Conservation (phyloP, 2,888 invertebrate species). For the Dione vanillae region DNA sequence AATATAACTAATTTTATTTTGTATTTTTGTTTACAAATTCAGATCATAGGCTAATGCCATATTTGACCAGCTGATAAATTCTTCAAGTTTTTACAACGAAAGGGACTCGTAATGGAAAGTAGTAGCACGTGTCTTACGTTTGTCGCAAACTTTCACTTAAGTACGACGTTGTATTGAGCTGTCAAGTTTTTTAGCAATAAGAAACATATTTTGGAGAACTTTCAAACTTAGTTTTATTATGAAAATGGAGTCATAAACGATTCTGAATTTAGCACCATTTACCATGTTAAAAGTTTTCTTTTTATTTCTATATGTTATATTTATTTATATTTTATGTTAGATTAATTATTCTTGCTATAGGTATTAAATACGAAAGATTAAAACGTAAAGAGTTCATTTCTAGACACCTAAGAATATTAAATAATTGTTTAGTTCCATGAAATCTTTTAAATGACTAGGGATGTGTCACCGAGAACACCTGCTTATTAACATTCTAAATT, state of each 20-base stretch:
- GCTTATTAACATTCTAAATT: too few species aligned
- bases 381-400: not conserved
- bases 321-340: too few species aligned
- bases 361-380: too few species aligned
- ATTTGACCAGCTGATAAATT: slow-evolving; percentile 15
- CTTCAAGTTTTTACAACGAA: slow-evolving; percentile 21
- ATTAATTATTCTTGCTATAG: too few species aligned
- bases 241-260: not conserved
- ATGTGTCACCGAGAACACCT: too few species aligned
- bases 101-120: slow-evolving; percentile 38
- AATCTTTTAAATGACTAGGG: not conserved
- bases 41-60: not conserved
- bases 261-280: not conserved
- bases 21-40: too few species aligned
- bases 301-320: too few species aligned
- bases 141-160: slow-evolving; percentile 38
- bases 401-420: not conserved
- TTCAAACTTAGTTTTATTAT: slow-evolving; percentile 1
- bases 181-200: slow-evolving; percentile 19
- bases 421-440: not conserved
- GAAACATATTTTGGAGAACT: slow-evolving; percentile 14
- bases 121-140: slow-evolving; percentile 27
- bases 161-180: slow-evolving; percentile 32
- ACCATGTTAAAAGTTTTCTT: not conserved
- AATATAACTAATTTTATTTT: too few species aligned